Base-by-base conservation (phyloP, 2,797 vertebrate genomes). In the Bryconaethiops microstoma region DNA sequence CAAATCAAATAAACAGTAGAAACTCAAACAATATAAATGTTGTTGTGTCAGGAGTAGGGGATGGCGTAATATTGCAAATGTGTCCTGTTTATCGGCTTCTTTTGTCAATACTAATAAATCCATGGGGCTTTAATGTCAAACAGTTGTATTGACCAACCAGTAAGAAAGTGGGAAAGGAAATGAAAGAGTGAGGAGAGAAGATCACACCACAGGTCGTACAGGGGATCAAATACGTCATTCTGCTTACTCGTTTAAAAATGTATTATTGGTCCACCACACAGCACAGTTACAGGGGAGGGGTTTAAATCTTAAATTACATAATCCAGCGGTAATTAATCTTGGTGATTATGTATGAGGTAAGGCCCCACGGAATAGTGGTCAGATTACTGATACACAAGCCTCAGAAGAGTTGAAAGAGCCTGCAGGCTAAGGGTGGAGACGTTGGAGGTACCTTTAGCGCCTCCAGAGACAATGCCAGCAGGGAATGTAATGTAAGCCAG, bases 401-500 rank as follows among this genome's bases (percentile, higher is more conserved):
- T 77, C 71, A 76, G 17, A 76, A 73, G 48, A 69, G 68, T 17
- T 62, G 9, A 65, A 62, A 69, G 76, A 72, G 84, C 57, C 90
- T 87, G 74, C 73, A 83, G 86, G 89, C 79, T 78, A 90, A 86
- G 87, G 90, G 57, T 74, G 54, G 68, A 74, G 65, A 59, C 42
- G 19, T 13, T 45, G 14, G 59, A 79, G 68, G 72, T 67, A 74
- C 25, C 82, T 79, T 39, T 35, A 84, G 7, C n/a, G 16, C 68
- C 57, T 84, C 83, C 76, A 85, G 42, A 86, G 74, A 89, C 82
- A 85, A 78, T 62, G 57, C 60, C 70, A 81, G 72, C 62, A 76
- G 75, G 73, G 79, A 83, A 39, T 76, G 78, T 74, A 77, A 83
- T 75, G 84, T 87, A 88, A 91, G 87, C 76, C 82, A 83, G 91